phyloP scores from a whole-genome alignment of 1,140 invertebrate species.

The Zaprionus inermis region DNA sequence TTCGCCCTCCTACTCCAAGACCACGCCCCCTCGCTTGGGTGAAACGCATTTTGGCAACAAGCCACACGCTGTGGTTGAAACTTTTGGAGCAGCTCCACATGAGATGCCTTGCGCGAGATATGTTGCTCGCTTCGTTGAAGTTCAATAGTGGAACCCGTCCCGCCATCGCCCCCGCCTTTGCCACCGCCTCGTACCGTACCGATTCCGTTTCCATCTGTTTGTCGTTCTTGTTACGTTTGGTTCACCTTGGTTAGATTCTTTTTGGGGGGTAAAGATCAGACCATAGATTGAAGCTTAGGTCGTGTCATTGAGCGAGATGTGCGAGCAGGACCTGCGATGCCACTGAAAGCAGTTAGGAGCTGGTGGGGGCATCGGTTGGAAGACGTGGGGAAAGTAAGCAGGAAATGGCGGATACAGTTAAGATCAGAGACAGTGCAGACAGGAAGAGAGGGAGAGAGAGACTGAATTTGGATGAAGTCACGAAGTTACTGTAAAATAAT shows the following conservation, averaged over 20 bases:
- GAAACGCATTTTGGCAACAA: constrained; percentile 26
- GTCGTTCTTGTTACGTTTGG: constrained; percentile 33
- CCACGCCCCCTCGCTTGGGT: neutral
- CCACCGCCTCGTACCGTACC: neutral
- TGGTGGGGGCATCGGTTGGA: too few species aligned
- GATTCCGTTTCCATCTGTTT: constrained; percentile 28
- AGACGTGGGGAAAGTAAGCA: neutral
- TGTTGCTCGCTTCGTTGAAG: constrained; percentile 69
- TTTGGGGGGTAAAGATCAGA: constrained; percentile 25
- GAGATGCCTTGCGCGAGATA: constrained; percentile 60
- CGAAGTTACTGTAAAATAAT: too few species aligned
- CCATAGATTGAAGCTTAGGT: constrained; percentile 1
- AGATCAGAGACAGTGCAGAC: neutral
- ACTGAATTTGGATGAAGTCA: too few species aligned
- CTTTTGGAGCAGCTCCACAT: constrained; percentile 45
- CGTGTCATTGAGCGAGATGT: constrained; percentile 16
- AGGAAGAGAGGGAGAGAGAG: too few species aligned
- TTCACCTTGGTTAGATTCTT: constrained; percentile 65
- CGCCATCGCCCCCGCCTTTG: neutral
- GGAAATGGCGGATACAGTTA: neutral
- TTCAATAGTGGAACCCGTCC: constrained; percentile 37
- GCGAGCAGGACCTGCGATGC: neutral
- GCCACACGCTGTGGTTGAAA: constrained; percentile 5
- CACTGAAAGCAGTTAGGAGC: neutral
- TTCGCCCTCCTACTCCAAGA: constrained; percentile 2